Evolutionary conservation across 2,797 vertebrate species (phyloP), one percentile per base, ranked within the genome.

Genomic region (Myiotriccus ornatus): DNA sequence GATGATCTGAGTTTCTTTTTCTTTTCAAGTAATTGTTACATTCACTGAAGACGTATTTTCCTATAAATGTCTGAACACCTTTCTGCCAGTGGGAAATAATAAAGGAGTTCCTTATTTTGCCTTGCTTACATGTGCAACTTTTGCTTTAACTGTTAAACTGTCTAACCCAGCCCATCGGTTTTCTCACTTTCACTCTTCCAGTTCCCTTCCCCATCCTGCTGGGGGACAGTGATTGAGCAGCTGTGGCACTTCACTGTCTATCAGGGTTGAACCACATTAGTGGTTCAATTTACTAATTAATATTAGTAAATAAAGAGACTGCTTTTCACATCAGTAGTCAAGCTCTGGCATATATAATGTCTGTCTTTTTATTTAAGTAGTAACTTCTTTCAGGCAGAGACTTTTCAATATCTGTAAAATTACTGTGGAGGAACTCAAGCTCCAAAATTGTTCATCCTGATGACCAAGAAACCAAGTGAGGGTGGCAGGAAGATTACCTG

Each of bases 1-100:
- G 8, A n/a, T 7, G 0, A 50, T 65, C 2, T 0, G 23, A 49
- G 15, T 41, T 22, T 0, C 0, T 32, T 71, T 82, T 63, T 43
- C 32, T 75, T 85, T 59, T 24, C 9, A 32, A 78, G 19, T 50
- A 67, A n/a, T 28, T 37, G 7, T 69, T 64, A 32, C 0, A 0
- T 0, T 4, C 47, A 34, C 0, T 44, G 30, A 25, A 75, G 7
- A 27, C 24, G 8, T 56, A 0, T 35, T 71, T 64, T 71, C 17
- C 23, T 87, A 49, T 27, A 63, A 20, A 39, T 63, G 6, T 19
- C 44, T 64, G 6, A 85, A 55, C 19, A 70, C 21, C 30, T 70
- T 47, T 39, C 60, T 89, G 32, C 32, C 3, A 1, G 14, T n/a
- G 43, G 7, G 37, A 20, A 19, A n/a, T 37, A 50, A 8, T 41